A percentile compares a stretch with the other conserved stretches of the same genome.
phyloP scores from a whole-genome alignment of 2,797 vertebrate species.

The Momotus momota region DNA sequence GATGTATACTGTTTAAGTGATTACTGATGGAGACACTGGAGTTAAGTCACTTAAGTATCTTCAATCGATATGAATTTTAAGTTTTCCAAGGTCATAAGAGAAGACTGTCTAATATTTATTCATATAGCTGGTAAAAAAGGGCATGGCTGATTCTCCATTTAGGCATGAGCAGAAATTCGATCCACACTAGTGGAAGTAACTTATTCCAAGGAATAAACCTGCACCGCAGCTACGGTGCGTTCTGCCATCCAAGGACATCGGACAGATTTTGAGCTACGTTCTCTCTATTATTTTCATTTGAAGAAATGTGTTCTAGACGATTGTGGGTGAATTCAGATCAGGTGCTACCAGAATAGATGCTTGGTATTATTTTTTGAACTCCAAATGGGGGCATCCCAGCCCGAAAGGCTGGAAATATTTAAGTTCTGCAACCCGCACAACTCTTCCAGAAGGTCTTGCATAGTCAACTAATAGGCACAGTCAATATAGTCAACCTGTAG shows the following conservation, averaged over 20 bases:
- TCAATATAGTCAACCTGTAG: background rate
- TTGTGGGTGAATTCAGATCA: background rate
- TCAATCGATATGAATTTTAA: background rate
- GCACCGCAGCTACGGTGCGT: background rate
- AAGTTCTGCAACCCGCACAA: background rate
- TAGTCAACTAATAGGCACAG: background rate
- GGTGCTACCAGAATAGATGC: background rate
- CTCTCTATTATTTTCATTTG: background rate
- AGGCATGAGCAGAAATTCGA: background rate
- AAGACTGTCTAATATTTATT: background rate
- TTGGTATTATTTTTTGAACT: background rate
- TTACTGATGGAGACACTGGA: background rate
- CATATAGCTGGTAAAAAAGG: background rate
- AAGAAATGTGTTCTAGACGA: conserved; percentile 11
- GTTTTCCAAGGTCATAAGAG: background rate
- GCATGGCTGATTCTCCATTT: background rate
- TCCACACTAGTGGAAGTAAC: background rate
- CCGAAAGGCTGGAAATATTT: background rate
- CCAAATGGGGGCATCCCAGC: background rate
- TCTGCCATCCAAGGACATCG: background rate
- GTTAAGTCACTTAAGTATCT: background rate
- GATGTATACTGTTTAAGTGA: background rate
- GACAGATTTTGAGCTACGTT: background rate
- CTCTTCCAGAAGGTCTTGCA: background rate
- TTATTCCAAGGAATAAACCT: background rate